Base-by-base conservation (phyloP, 2,113 vertebrate genomes). In the Dermatemys mawii region DNA sequence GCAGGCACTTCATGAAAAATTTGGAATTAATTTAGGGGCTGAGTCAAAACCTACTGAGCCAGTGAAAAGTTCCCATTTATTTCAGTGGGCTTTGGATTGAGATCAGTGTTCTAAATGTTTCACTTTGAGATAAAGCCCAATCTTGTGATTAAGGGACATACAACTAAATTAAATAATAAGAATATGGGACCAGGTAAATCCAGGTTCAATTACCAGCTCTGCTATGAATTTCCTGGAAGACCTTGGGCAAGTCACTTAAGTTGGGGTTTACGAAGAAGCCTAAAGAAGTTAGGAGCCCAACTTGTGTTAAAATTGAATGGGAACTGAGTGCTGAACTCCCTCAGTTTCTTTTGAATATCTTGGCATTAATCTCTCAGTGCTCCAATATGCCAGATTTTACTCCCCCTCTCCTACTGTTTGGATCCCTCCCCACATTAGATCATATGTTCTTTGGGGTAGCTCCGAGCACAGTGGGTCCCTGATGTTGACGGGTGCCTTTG, bases 21-120 rank as follows among this genome's bases (percentile, higher is more conserved):
- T 11, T 32, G 63, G 51, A 32, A 87, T 5, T 82, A 11, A 53
- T 1, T 2, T 0, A 35, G 4, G 5, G 12, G 10, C 35, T 38
- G 63, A 70, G n/a, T 35, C 63, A 70, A 70, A 22, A 38, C 19
- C 35, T 70, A 70, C 17, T 1, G 19, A 55, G 4, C 1, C 5
- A 79, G 75, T 0, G 4, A 8, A 90, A 73, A 1, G 7, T 9
- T n/a, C 60, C 16, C 35, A 67, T n/a, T 21, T 38, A 70, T 70
- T 70, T 70, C 19, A 70, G 17, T 70, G 35, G 63, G 63, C 8
- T 70, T 70, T 70, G 63, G 35, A 11, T 70, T 70, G 63, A 21
- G 21, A 2, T 10, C 35, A 38, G 22, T 10, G 63, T 38, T 70
- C 17, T 70, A 38, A 38, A n/a, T 70, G 63, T 38, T 70, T 70